phyloP scores from a whole-genome alignment of 2,113 vertebrate species.

The Cyprinodon variegatus region DNA sequence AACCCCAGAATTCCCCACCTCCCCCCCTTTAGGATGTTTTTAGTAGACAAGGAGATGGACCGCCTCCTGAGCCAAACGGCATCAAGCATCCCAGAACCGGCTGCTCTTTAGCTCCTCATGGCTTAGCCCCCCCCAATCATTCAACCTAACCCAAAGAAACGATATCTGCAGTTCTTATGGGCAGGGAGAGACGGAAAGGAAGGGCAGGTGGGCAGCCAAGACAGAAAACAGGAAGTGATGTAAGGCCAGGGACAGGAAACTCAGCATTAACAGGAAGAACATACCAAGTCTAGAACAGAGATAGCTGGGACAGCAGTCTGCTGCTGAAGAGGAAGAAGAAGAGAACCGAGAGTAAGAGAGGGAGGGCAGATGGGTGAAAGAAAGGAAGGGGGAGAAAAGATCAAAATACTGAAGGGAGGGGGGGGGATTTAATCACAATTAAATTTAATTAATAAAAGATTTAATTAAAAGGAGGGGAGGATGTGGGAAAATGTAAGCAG shows the following conservation, averaged over 20 bases:
- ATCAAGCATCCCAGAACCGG: constrained; percentile 47
- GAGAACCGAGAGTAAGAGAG: constrained; percentile 56
- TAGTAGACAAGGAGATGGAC: constrained; percentile 66
- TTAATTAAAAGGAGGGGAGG: constrained; percentile 6
- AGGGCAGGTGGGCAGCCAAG: constrained; percentile 67
- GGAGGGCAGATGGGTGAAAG: constrained; percentile 24
- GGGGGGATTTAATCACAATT: constrained; percentile 37
- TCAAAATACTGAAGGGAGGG: constrained; percentile 13
- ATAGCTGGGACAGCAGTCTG: constrained; percentile 99
- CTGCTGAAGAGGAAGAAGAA: constrained; percentile 84
- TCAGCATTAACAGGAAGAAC: constrained; percentile 83
- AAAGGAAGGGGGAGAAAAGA: constrained; percentile 14
- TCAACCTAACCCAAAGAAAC: constrained; percentile 28
- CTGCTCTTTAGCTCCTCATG: constrained; percentile 33
- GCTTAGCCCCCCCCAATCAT: constrained; percentile 23
- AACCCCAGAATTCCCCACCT: not conserved
- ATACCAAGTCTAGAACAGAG: constrained; percentile 99
- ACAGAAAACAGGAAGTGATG: constrained; percentile 82
- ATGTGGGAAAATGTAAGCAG: constrained; percentile 34
- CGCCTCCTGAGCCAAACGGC: constrained; percentile 42
- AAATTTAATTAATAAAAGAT: not conserved
- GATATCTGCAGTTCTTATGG: constrained; percentile 62
- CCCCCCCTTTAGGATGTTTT: constrained; percentile 47
- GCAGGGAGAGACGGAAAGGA: constrained; percentile 60
- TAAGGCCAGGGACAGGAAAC: constrained; percentile 74